Percentiles rank a stretch among this genome's conserved stretches.
phyloP scores from a whole-genome alignment of 2,888 invertebrate genomes.

The Rapana venosa region DNA sequence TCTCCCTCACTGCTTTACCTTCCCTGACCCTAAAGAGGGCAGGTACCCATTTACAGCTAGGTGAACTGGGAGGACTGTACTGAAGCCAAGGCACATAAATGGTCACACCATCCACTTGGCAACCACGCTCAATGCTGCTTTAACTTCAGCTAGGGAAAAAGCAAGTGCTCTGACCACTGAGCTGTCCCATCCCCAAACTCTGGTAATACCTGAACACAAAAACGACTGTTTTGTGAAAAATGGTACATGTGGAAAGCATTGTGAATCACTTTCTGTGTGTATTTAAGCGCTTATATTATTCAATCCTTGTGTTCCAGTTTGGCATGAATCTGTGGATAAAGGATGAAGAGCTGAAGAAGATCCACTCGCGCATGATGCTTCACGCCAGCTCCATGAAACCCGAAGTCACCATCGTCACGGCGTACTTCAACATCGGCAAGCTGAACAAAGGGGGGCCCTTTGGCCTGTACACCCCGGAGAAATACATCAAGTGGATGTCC shows the following conservation, averaged over 20 bases:
- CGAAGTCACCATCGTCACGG: slow-evolving; percentile 66
- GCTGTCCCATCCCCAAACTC: too few species aligned
- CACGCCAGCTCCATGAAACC: slow-evolving; percentile 38
- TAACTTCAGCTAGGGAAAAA: too few species aligned
- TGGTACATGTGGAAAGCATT: neutral
- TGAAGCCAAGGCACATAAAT: too few species aligned
- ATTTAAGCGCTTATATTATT: neutral
- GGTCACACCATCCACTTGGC: too few species aligned
- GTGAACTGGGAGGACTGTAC: too few species aligned
- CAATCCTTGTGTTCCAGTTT: slow-evolving; percentile 22
- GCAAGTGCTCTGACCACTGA: too few species aligned
- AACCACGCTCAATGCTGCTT: too few species aligned
- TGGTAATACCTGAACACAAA: neutral
- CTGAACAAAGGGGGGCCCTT: slow-evolving; percentile 56
- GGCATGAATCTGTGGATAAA: neutral
- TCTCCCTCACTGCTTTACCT: too few species aligned
- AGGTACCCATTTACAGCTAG: too few species aligned
- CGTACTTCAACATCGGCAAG: slow-evolving; percentile 63
- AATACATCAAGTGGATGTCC: slow-evolving; percentile 67
- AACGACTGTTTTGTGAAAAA: too few species aligned
- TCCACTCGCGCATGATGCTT: slow-evolving; percentile 46
- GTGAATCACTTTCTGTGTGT: neutral
- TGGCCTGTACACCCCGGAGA: slow-evolving; percentile 50
- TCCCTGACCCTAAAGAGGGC: too few species aligned
- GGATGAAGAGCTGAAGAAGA: slow-evolving; percentile 22